These are phyloP conservation scores for Drosophila rufa DNA, from an alignment of 1,140 invertebrate species.

Conservation along the genomic window DNA sequence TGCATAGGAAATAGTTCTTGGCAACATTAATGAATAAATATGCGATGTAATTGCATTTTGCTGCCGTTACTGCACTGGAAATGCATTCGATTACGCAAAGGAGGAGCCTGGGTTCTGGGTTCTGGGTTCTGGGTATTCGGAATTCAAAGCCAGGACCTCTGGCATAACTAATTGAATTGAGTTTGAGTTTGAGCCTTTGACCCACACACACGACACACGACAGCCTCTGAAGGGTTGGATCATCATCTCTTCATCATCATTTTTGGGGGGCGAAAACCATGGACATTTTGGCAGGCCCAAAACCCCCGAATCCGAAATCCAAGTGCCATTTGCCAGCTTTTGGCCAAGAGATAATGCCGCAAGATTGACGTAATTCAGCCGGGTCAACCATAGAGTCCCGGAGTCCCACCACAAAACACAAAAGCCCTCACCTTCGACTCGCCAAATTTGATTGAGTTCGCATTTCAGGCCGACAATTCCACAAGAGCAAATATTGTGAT, in stretches of 20 bases:
- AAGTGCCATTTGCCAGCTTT: conserved; percentile 19
- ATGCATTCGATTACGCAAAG: conserved; percentile 3
- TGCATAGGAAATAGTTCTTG: conserved; percentile 44
- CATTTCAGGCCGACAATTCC: conserved; percentile 29
- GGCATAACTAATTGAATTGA: conserved; percentile 49
- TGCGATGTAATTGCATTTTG: conserved; percentile 47
- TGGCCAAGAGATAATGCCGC: conserved; percentile 36
- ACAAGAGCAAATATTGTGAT: conserved; percentile 45
- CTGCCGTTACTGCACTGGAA: neutral
- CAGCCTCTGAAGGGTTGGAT: conserved; percentile 29
- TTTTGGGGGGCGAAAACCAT: neutral
- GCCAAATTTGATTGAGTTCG: conserved; percentile 49
- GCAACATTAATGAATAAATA: conserved; percentile 50
- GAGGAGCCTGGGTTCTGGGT: neutral
- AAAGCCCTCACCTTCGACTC: conserved; percentile 28
- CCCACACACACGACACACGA: neutral
- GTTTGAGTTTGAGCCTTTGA: conserved; percentile 17
- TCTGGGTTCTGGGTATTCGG: too few relatives aligned
- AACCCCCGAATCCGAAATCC: neutral
- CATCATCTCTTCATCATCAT: conserved; percentile 15
- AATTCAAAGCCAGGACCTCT: neutral
- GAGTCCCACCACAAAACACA: conserved; percentile 25
- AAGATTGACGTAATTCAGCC: conserved; percentile 50
- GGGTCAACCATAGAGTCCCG: conserved; percentile 34
- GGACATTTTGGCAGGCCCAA: conserved; percentile 3